These are phyloP conservation scores for Muscicapa comitata DNA, from an alignment of 2,797 vertebrate species.

Conservation along the genomic window DNA sequence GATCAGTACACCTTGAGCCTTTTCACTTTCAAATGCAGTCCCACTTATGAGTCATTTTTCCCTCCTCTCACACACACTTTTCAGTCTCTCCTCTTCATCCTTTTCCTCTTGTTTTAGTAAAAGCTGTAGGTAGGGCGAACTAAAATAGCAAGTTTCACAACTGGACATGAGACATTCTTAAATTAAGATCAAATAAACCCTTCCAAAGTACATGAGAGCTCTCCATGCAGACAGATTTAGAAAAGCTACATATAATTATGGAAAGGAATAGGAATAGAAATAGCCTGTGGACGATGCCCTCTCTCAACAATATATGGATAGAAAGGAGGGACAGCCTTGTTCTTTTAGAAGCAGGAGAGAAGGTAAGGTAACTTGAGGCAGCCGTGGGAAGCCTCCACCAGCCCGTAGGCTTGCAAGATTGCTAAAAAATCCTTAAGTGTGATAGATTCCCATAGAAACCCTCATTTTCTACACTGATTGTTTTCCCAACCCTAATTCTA, in stretches of 20 bases:
- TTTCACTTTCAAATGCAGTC: neutral
- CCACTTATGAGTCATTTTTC: constrained; percentile 28
- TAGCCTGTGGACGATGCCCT: neutral
- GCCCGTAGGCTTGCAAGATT: neutral
- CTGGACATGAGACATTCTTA: constrained; percentile 52
- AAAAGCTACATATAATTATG: constrained; percentile 53
- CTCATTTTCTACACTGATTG: neutral
- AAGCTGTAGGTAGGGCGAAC: constrained; percentile 35
- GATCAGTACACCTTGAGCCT: neutral
- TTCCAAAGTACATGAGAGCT: neutral
- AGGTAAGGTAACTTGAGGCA: neutral
- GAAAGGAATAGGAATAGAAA: constrained; percentile 35
- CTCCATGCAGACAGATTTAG: constrained; percentile 23
- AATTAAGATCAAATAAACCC: constrained; percentile 53
- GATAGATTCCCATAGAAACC: neutral
- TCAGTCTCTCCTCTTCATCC: neutral
- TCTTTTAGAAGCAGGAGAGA: neutral
- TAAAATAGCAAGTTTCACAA: constrained; percentile 56
- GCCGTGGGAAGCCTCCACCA: neutral
- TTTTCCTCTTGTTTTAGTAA: constrained; percentile 45
- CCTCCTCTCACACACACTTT: neutral
- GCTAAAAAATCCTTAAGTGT: neutral
- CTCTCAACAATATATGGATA: neutral
- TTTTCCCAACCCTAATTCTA: neutral
- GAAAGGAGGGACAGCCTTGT: neutral